Evolutionary conservation across 1,140 invertebrate genomes (phyloP).

Genomic region (Drosophila varians): DNA sequence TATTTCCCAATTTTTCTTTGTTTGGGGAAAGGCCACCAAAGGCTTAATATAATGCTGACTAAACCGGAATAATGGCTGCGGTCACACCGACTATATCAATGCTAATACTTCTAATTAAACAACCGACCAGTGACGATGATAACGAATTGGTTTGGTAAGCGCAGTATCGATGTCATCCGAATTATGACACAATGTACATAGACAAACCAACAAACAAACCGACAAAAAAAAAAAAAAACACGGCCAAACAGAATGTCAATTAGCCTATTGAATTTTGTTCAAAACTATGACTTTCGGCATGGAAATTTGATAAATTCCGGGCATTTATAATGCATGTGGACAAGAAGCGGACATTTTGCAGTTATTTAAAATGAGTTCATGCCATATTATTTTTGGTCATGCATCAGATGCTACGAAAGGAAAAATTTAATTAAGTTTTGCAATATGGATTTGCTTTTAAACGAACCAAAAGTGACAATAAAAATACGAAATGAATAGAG

Average conservation of each 20-base stretch:
- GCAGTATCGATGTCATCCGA: background rate
- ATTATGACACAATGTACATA: slow-evolving; percentile 34
- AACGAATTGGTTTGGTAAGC: background rate
- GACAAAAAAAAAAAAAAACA: slow-evolving; percentile 1
- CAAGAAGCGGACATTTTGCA: background rate
- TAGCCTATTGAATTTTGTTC: slow-evolving; percentile 24
- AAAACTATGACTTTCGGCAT: background rate
- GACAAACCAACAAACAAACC: slow-evolving; percentile 9
- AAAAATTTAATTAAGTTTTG: slow-evolving; percentile 37
- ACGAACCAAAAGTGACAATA: background rate
- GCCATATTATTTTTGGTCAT: slow-evolving; percentile 1
- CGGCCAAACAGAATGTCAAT: slow-evolving; percentile 29
- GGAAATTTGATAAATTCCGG: background rate
- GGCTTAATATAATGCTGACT: slow-evolving; percentile 1
- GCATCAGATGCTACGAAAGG: slow-evolving; percentile 8
- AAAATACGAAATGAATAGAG: slow-evolving; percentile 2
- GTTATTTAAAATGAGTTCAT: slow-evolving; percentile 16
- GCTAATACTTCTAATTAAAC: slow-evolving; percentile 22
- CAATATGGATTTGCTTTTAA: slow-evolving; percentile 2
- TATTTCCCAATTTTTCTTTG: background rate
- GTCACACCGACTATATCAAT: background rate
- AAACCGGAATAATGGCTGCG: background rate
- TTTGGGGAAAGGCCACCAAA: background rate
- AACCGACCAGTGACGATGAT: slow-evolving; percentile 5
- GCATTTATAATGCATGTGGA: background rate